Evolutionary conservation across 2,797 vertebrate species (phyloP).

Genomic region (Mionectes olivaceus): DNA sequence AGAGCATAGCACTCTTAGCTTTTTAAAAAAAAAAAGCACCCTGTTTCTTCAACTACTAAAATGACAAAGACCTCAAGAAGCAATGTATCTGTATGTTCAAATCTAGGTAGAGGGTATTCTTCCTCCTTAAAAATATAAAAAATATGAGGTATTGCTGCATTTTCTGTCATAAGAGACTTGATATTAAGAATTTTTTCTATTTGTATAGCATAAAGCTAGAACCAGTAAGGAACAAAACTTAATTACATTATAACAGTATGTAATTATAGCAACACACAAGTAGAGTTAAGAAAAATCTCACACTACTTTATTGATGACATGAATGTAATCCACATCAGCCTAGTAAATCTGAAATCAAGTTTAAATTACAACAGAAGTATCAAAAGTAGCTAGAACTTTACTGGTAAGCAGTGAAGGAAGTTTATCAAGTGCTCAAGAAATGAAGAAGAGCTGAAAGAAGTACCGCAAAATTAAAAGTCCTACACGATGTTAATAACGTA

Average conservation of each 20-base stretch:
- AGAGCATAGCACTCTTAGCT: not conserved
- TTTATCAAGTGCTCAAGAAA: not conserved
- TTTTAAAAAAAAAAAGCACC: not conserved
- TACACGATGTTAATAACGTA: not conserved
- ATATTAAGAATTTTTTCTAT: not conserved
- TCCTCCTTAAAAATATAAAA: slow-evolving; percentile 4
- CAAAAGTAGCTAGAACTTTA: not conserved
- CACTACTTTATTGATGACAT: not conserved
- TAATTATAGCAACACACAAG: not conserved
- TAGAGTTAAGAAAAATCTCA: not conserved
- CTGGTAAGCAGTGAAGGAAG: not conserved
- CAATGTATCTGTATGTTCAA: not conserved
- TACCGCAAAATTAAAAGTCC: not conserved
- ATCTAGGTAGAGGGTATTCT: not conserved
- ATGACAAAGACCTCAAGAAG: slow-evolving; percentile 13
- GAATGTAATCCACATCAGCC: not conserved
- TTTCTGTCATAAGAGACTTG: not conserved
- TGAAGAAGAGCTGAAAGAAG: slow-evolving; percentile 1
- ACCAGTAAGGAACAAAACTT: not conserved
- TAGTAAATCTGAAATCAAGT: not conserved
- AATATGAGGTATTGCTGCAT: not conserved
- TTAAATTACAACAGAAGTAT: not conserved
- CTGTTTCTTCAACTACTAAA: slow-evolving; percentile 20
- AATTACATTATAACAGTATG: not conserved
- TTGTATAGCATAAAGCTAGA: not conserved